Conservation (phyloP, 1,140 invertebrate genomes). For the Hormaphis cornu region DNA sequence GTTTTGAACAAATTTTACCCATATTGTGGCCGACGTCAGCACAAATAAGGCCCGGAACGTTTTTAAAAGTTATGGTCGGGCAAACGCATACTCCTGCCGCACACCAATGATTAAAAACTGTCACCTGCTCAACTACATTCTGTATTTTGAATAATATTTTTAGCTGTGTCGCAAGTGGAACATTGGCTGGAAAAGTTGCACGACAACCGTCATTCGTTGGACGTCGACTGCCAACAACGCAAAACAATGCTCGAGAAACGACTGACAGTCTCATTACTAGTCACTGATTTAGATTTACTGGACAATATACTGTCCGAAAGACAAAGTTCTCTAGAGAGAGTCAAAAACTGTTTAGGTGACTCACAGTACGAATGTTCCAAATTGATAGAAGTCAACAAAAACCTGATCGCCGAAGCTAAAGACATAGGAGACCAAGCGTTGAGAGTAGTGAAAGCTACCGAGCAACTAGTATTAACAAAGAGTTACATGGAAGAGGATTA, state of each 20-base stretch:
- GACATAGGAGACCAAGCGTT: slow-evolving; percentile 61
- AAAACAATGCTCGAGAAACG: slow-evolving; percentile 48
- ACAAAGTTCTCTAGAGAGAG: slow-evolving; percentile 44
- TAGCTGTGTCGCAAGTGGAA: slow-evolving; percentile 60
- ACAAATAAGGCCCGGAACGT: too few species aligned
- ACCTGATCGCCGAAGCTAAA: slow-evolving; percentile 62
- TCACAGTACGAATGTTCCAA: slow-evolving; percentile 60
- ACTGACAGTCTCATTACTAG: slow-evolving; percentile 61
- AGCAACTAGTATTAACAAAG: slow-evolving; percentile 59
- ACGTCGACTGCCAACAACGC: slow-evolving; percentile 54
- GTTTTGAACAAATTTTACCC: too few species aligned
- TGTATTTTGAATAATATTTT: slow-evolving; percentile 36
- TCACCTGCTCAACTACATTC: too few species aligned
- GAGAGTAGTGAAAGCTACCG: slow-evolving; percentile 67
- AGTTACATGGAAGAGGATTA: slow-evolving; percentile 63
- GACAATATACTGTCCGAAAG: slow-evolving; percentile 50
- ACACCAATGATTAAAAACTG: too few species aligned
- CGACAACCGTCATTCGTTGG: slow-evolving; percentile 61
- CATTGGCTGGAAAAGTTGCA: slow-evolving; percentile 67
- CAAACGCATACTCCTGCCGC: too few species aligned
- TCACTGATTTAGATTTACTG: slow-evolving; percentile 60
- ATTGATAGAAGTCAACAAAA: slow-evolving; percentile 58
- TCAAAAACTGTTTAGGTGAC: slow-evolving; percentile 51
- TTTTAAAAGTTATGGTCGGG: too few species aligned
- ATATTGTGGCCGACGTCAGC: too few species aligned